Conservation (phyloP, 2,888 invertebrate species). For the Caenorhabditis panamensis region DNA sequence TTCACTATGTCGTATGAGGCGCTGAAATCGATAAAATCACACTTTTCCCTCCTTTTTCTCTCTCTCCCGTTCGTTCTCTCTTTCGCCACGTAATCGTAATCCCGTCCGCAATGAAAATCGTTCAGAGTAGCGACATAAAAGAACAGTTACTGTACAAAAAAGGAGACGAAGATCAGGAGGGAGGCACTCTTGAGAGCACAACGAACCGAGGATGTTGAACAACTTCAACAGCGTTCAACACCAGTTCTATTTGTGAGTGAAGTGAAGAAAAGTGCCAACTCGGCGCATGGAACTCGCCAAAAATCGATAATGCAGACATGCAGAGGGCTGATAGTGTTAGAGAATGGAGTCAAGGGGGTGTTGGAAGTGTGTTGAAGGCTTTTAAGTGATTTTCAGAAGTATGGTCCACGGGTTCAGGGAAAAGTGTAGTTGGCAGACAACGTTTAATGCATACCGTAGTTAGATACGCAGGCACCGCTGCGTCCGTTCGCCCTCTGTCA, state of each 20-base stretch:
- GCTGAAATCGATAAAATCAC: slow-evolving; percentile 23
- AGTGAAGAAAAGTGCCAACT: slow-evolving; percentile 29
- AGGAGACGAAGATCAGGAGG: slow-evolving; percentile 13
- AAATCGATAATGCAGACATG: slow-evolving; percentile 24
- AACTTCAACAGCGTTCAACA: slow-evolving; percentile 30
- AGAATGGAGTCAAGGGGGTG: background rate
- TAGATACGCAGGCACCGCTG: slow-evolving; percentile 62
- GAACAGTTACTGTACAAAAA: slow-evolving; percentile 28
- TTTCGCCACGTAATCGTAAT: slow-evolving; percentile 6
- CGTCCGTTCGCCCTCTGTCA: slow-evolving; percentile 34
- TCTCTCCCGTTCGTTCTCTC: background rate
- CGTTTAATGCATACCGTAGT: slow-evolving; percentile 60
- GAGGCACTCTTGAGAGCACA: slow-evolving; percentile 34
- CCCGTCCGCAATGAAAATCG: background rate
- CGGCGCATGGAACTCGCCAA: background rate
- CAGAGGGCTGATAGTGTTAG: background rate
- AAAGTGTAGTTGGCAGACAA: slow-evolving; percentile 60
- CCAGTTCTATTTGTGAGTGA: slow-evolving; percentile 35
- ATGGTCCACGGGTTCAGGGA: slow-evolving; percentile 17
- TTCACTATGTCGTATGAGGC: background rate
- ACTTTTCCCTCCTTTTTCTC: background rate
- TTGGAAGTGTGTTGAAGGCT: background rate
- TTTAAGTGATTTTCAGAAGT: slow-evolving; percentile 6
- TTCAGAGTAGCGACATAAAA: slow-evolving; percentile 35
- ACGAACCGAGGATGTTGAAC: slow-evolving; percentile 17